These are phyloP conservation scores for Atlantisia rogersi DNA, from an alignment of 2,113 vertebrate genomes.

Conservation along the genomic window DNA sequence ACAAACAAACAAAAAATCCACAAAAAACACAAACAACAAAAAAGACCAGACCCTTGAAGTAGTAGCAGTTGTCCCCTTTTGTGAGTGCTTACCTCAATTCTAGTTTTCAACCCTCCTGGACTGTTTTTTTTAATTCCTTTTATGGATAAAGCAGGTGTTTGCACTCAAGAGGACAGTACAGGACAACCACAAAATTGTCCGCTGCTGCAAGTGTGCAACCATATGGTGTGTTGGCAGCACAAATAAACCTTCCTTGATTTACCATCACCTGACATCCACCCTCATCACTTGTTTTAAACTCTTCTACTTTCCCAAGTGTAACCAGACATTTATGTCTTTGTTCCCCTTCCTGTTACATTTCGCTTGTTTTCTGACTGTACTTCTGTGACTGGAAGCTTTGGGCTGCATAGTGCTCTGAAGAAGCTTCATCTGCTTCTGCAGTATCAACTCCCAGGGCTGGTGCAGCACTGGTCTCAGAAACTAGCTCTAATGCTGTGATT, in stretches of 20 bases:
- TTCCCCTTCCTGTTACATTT: not conserved
- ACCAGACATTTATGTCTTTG: not conserved
- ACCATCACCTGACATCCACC: not conserved
- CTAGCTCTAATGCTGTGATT: not conserved
- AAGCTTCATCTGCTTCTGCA: not conserved
- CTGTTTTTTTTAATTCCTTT: not conserved
- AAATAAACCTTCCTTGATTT: not conserved
- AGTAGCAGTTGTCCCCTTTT: not conserved
- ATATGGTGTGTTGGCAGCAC: not conserved
- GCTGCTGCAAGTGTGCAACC: not conserved
- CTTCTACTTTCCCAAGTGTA: not conserved
- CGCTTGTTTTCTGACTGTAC: not conserved
- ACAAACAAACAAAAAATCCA: not conserved
- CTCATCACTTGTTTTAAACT: not conserved
- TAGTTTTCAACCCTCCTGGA: not conserved
- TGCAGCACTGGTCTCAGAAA: not conserved
- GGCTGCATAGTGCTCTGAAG: not conserved
- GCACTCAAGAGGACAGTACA: not conserved
- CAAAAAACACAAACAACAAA: not conserved
- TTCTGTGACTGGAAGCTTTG: not conserved
- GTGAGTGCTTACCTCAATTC: not conserved
- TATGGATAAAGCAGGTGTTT: not conserved
- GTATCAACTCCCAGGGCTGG: not conserved
- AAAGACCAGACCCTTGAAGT: not conserved
- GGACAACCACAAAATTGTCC: not conserved